These are phyloP conservation scores for Sphaeramia orbicularis DNA, from an alignment of 2,797 vertebrate species.

Conservation along the genomic window DNA sequence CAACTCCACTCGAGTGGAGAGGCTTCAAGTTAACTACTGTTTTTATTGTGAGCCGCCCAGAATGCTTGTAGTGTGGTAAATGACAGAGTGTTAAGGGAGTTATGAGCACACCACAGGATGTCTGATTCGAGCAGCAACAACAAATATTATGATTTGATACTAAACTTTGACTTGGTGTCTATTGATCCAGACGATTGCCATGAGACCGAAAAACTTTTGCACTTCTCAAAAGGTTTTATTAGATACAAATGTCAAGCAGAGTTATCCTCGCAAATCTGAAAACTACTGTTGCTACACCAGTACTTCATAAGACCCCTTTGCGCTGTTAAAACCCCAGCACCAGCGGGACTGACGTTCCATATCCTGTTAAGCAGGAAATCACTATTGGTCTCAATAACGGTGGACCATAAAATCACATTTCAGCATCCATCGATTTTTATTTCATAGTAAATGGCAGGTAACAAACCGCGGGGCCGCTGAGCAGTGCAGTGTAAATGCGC, in stretches of 20 bases:
- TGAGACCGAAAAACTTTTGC: conserved; percentile 40
- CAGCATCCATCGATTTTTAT: conserved; percentile 85
- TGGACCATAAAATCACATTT: conserved; percentile 77
- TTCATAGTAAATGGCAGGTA: conserved; percentile 88
- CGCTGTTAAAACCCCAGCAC: conserved; percentile 25
- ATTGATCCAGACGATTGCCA: conserved; percentile 42
- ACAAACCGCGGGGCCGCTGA: conserved; percentile 80
- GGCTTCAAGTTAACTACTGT: conserved; percentile 73
- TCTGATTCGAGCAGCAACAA: conserved; percentile 40
- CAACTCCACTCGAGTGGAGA: conserved; percentile 68
- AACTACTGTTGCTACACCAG: conserved; percentile 9
- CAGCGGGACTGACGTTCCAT: conserved; percentile 70
- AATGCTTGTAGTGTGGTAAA: conserved; percentile 64
- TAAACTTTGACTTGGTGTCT: conserved; percentile 37
- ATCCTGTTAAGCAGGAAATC: conserved; percentile 75
- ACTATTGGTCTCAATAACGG: conserved; percentile 77
- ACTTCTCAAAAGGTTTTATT: conserved; percentile 30
- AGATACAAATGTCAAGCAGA: conserved; percentile 34
- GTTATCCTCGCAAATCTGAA: conserved; percentile 34
- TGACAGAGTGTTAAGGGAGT: conserved; percentile 55
- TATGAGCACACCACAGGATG: conserved; percentile 31
- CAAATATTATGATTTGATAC: conserved; percentile 43
- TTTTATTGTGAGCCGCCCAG: conserved; percentile 64
- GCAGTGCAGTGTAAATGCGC: conserved; percentile 77
- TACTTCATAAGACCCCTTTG: conserved; percentile 18